Evolutionary conservation across 2,797 vertebrate genomes (phyloP).

Genomic region (Lithobates pipiens): DNA sequence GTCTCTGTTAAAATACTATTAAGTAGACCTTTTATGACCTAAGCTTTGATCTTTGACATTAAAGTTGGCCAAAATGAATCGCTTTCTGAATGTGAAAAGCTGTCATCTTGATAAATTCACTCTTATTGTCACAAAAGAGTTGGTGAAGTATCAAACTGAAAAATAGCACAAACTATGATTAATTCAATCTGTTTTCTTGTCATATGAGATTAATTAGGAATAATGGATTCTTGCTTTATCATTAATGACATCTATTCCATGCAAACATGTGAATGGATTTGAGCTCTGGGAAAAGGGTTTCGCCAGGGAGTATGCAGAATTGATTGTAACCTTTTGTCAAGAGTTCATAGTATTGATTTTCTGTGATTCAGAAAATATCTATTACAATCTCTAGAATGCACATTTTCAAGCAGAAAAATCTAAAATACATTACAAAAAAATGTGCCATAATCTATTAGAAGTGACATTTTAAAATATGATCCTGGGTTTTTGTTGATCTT

Average conservation of each 20-base stretch:
- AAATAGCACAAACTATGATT: constrained; percentile 41
- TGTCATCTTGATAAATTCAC: constrained; percentile 43
- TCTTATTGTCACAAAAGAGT: constrained; percentile 13
- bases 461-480: not conserved
- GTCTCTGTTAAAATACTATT: constrained; percentile 8
- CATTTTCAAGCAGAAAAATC: not conserved
- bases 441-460: not conserved
- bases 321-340: constrained; percentile 28
- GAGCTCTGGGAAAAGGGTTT: constrained; percentile 15
- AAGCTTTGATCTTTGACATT: constrained; percentile 51
- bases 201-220: constrained; percentile 49
- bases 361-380: not conserved
- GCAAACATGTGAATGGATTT: constrained; percentile 39
- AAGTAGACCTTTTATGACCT: constrained; percentile 3
- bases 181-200: constrained; percentile 45
- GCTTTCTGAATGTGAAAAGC: constrained; percentile 38
- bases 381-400: not conserved
- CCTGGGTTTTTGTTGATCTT: not conserved
- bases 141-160: constrained; percentile 22
- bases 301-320: constrained; percentile 16
- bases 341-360: constrained; percentile 32
- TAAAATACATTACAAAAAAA: not conserved
- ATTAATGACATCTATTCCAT: constrained; percentile 44
- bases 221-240: constrained; percentile 32
- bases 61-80: constrained; percentile 29